phyloP scores from a whole-genome alignment of 2,797 vertebrate species.

The Falco rusticolus region DNA sequence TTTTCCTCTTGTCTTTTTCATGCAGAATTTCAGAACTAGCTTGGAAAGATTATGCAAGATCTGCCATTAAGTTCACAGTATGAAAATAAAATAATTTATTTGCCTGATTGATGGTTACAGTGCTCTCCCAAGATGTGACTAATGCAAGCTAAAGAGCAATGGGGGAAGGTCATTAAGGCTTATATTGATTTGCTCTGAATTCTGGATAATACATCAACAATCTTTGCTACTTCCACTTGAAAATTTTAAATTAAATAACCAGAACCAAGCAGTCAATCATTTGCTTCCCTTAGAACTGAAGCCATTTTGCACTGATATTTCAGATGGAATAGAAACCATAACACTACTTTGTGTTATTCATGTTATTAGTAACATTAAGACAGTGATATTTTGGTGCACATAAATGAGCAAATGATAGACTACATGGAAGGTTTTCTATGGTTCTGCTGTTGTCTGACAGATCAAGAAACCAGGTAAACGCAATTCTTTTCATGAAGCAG shows the following conservation, averaged over 20 bases:
- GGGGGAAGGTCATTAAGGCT: neutral
- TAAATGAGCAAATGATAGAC: neutral
- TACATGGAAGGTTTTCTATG: neutral
- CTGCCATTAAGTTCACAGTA: conserved; percentile 1
- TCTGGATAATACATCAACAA: conserved; percentile 29
- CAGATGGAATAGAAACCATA: neutral
- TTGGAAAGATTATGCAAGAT: neutral
- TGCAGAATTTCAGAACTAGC: neutral
- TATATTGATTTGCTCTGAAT: conserved; percentile 48
- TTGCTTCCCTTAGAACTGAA: neutral
- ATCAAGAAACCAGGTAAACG: neutral
- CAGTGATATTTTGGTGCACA: neutral
- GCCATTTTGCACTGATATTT: neutral
- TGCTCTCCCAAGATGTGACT: conserved; percentile 33
- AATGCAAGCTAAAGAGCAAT: conserved; percentile 19
- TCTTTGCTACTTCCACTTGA: conserved; percentile 9
- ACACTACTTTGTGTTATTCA: neutral
- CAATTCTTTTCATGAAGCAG: neutral
- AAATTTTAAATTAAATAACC: conserved; percentile 47
- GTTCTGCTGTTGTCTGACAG: neutral
- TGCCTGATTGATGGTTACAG: conserved; percentile 8
- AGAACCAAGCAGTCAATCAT: conserved; percentile 6
- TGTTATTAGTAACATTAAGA: neutral
- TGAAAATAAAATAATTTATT: conserved; percentile 41
- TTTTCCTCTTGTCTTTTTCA: neutral